Conservation (phyloP, 1,140 invertebrate species). For the Tetranychus urticae region DNA sequence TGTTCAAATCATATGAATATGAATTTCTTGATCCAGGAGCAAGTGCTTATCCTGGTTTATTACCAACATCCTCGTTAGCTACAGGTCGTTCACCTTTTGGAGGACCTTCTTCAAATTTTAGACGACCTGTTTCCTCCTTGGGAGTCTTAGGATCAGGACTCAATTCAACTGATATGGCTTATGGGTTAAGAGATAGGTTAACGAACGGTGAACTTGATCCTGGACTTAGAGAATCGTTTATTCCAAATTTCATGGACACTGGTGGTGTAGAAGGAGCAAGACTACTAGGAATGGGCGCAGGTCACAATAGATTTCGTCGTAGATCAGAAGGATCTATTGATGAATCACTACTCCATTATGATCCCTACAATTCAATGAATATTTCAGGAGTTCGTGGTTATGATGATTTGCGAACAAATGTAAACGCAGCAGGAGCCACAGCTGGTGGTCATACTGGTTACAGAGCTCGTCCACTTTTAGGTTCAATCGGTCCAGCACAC, state of each 20-base stretch:
- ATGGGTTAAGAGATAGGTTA: background rate
- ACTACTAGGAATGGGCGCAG: background rate
- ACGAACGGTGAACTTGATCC: conserved; percentile 13
- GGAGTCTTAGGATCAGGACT: conserved; percentile 4
- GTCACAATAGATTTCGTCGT: background rate
- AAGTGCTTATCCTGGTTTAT: background rate
- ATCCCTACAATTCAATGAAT: background rate
- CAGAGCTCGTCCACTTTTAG: background rate
- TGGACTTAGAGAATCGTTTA: background rate
- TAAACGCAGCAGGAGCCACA: background rate
- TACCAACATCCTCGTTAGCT: background rate
- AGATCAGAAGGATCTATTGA: conserved; percentile 1
- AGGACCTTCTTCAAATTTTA: conserved; percentile 6
- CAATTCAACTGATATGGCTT: background rate
- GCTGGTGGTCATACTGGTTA: background rate
- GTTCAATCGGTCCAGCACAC: conserved; percentile 16
- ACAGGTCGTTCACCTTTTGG: background rate
- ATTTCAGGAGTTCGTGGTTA: background rate
- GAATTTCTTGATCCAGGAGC: conserved; percentile 17
- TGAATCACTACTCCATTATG: background rate
- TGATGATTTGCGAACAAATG: background rate
- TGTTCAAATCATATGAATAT: conserved; percentile 26
- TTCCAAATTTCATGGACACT: conserved; percentile 4
- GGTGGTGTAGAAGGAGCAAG: background rate
- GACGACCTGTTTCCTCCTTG: conserved; percentile 24